phyloP scores from a whole-genome alignment of 2,797 vertebrate genomes.

The Lacerta bilineata region DNA sequence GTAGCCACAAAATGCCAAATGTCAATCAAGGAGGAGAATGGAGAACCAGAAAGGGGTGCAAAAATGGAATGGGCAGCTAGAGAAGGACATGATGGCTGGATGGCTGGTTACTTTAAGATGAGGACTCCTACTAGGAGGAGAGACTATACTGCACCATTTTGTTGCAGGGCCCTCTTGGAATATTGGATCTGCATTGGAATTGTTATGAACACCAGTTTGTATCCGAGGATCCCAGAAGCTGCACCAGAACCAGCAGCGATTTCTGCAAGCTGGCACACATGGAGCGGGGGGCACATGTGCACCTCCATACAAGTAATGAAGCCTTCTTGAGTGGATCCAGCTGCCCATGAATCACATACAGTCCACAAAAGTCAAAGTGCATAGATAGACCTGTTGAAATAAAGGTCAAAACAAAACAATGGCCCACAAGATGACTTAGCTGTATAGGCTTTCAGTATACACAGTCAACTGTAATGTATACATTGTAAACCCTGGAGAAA shows the following conservation, averaged over 20 bases:
- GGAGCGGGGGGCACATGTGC: not conserved
- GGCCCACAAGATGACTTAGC: constrained; percentile 12
- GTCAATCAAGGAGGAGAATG: not conserved
- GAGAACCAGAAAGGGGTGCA: not conserved
- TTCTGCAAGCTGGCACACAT: not conserved
- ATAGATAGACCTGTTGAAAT: constrained; percentile 58
- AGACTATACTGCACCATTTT: not conserved
- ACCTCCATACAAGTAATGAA: not conserved
- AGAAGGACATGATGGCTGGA: not conserved
- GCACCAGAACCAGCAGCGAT: not conserved
- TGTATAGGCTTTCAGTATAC: not conserved
- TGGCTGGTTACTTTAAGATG: not conserved
- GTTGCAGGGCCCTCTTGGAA: not conserved
- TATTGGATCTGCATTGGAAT: not conserved
- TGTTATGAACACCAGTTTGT: not conserved
- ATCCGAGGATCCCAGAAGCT: not conserved
- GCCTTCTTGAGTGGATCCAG: not conserved
- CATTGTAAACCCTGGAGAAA: constrained; percentile 41
- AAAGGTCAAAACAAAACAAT: constrained; percentile 51
- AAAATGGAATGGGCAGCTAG: not conserved
- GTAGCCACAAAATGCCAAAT: not conserved
- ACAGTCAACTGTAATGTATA: constrained; percentile 4
- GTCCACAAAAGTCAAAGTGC: constrained; percentile 31
- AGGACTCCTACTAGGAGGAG: not conserved
- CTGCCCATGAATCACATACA: not conserved